These are phyloP conservation scores for Ochropleura plecta DNA, from an alignment of 2,888 invertebrate genomes.

Conservation along the genomic window DNA sequence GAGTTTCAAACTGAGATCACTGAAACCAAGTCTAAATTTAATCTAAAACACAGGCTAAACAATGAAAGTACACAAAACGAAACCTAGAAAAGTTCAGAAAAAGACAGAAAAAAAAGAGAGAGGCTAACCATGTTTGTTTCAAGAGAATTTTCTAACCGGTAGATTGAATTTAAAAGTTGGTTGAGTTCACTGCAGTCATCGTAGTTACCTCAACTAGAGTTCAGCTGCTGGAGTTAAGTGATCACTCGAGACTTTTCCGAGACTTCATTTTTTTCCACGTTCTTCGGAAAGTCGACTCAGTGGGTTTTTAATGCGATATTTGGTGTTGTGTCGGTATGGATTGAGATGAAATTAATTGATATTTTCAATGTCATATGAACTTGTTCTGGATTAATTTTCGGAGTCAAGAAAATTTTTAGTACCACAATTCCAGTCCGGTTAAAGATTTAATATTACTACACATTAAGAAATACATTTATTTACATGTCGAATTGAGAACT, in stretches of 20 bases:
- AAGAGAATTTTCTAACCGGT: conserved; percentile 70
- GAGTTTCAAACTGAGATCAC: conserved; percentile 5
- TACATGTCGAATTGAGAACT: too few species aligned
- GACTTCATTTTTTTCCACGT: conserved; percentile 48
- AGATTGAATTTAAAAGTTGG: conserved; percentile 75
- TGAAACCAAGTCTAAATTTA: conserved; percentile 37
- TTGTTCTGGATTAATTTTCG: background rate
- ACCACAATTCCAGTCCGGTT: background rate
- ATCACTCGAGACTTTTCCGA: conserved; percentile 63
- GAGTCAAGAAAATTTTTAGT: background rate
- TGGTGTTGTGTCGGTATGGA: conserved; percentile 9
- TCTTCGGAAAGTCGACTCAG: conserved; percentile 34
- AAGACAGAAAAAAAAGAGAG: conserved; percentile 27
- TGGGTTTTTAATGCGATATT: conserved; percentile 28
- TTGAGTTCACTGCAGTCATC: conserved; percentile 48
- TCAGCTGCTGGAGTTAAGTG: conserved; percentile 64
- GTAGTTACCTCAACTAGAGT: conserved; percentile 63
- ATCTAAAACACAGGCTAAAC: conserved; percentile 35
- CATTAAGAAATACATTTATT: too few species aligned
- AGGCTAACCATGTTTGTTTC: conserved; percentile 64
- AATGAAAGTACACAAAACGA: conserved; percentile 29
- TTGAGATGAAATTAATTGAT: background rate
- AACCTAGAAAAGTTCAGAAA: conserved; percentile 22
- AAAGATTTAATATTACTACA: background rate
- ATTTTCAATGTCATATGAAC: background rate